These are phyloP conservation scores for Selene dorsalis DNA, from an alignment of 2,797 vertebrate species.

Conservation along the genomic window DNA sequence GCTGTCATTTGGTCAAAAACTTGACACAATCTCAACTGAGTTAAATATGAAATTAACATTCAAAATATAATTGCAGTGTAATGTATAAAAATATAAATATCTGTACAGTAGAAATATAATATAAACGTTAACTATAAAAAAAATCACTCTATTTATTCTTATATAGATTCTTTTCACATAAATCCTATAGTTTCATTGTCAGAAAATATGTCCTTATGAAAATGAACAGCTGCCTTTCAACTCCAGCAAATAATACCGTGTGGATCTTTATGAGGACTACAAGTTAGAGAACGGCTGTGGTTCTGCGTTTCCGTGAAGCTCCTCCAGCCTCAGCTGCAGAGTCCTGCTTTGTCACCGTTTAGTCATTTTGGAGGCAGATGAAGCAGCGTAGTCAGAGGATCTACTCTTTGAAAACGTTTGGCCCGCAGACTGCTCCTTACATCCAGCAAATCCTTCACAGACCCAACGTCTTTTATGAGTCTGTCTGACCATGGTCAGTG, in stretches of 20 bases:
- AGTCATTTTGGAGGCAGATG: constrained; percentile 64
- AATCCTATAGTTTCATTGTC: neutral
- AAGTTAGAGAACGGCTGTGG: constrained; percentile 19
- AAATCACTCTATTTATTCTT: neutral
- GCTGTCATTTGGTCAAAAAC: neutral
- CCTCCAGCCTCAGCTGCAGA: constrained; percentile 52
- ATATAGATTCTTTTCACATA: neutral
- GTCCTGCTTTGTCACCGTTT: constrained; percentile 65
- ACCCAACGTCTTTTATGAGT: constrained; percentile 60
- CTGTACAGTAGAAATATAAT: neutral
- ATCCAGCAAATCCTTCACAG: constrained; percentile 53
- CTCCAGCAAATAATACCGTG: neutral
- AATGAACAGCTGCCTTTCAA: constrained; percentile 11
- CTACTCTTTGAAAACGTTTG: constrained; percentile 55
- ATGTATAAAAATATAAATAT: no score
- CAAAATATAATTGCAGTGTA: no score
- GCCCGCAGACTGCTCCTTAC: constrained; percentile 53
- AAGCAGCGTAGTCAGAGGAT: constrained; percentile 47
- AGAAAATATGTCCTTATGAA: no score
- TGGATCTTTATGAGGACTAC: neutral
- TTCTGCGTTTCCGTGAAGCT: constrained; percentile 37
- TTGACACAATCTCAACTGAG: neutral
- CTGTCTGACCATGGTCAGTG: constrained; percentile 58
- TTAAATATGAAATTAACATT: neutral
- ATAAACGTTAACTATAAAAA: neutral